Conservation (phyloP, 2,113 vertebrate species). For the Oreotrochilus melanogaster region DNA sequence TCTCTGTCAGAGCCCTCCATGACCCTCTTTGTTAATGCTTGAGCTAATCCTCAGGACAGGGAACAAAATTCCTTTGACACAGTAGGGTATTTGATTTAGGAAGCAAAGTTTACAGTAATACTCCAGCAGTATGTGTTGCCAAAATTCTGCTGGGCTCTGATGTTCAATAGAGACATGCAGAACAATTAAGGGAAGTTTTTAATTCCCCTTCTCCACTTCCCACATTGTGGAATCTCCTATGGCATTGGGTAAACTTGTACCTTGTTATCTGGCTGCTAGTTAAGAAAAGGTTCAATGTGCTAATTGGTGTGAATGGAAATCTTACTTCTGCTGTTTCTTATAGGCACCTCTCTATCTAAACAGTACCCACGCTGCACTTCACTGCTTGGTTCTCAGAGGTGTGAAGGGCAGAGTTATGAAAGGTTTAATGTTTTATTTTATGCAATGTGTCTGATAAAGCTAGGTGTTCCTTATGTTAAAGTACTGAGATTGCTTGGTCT, state of each 20-base stretch:
- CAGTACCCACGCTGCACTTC: background rate
- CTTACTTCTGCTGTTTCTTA: background rate
- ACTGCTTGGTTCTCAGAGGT: background rate
- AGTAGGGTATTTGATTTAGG: slow-evolving; percentile 47
- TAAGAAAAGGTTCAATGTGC: background rate
- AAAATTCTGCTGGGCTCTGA: background rate
- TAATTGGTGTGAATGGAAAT: background rate
- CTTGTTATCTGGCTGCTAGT: background rate
- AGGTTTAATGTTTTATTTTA: background rate
- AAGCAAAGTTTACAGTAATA: slow-evolving; percentile 57
- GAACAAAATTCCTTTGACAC: slow-evolving; percentile 50
- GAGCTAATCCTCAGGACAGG: background rate
- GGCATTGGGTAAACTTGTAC: background rate
- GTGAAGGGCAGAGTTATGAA: background rate
- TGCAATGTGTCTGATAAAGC: background rate
- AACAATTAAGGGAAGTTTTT: slow-evolving; percentile 21
- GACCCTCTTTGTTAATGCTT: background rate
- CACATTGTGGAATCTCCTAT: background rate
- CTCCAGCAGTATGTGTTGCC: background rate
- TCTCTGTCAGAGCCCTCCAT: background rate
- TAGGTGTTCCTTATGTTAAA: background rate
- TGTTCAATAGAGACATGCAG: background rate
- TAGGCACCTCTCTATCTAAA: background rate
- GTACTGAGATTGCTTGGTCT: background rate
- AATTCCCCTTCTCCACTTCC: background rate